Evolutionary conservation across 2,113 vertebrate genomes (phyloP).

Genomic region (Silurus glanis): DNA sequence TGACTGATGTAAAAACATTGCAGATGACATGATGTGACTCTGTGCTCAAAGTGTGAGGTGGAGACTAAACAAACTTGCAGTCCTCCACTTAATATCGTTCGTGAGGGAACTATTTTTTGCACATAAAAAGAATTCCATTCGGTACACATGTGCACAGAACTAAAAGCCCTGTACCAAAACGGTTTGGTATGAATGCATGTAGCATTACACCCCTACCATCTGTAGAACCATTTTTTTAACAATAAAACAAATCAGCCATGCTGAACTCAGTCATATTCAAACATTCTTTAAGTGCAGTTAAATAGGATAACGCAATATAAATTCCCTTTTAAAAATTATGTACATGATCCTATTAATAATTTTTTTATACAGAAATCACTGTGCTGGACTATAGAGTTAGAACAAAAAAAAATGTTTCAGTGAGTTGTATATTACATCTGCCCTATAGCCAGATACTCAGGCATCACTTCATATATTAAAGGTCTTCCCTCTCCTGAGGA

Average conservation of each 20-base stretch:
- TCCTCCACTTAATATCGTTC: no score
- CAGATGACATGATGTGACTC: no score
- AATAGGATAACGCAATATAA: neutral
- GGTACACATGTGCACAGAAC: no score
- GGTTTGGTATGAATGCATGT: no score
- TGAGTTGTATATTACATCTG: constrained; percentile 14
- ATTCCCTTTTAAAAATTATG: neutral
- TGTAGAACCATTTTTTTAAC: neutral
- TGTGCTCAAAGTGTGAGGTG: no score
- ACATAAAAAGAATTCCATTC: no score
- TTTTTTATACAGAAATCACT: neutral
- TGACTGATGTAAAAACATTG: no score
- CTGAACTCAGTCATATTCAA: neutral
- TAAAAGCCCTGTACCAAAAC: no score
- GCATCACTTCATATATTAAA: constrained; percentile 34
- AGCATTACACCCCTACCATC: neutral
- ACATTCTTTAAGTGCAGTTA: neutral
- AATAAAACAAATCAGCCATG: no score
- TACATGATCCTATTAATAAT: neutral
- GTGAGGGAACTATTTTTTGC: no score
- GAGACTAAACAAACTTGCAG: no score
- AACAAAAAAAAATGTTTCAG: neutral
- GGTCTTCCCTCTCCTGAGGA: constrained; percentile 39
- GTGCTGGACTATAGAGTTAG: neutral
- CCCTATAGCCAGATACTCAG: constrained; percentile 15